Evolutionary conservation across 1,140 invertebrate genomes (phyloP).

Genomic region (Penaeus indicus): DNA sequence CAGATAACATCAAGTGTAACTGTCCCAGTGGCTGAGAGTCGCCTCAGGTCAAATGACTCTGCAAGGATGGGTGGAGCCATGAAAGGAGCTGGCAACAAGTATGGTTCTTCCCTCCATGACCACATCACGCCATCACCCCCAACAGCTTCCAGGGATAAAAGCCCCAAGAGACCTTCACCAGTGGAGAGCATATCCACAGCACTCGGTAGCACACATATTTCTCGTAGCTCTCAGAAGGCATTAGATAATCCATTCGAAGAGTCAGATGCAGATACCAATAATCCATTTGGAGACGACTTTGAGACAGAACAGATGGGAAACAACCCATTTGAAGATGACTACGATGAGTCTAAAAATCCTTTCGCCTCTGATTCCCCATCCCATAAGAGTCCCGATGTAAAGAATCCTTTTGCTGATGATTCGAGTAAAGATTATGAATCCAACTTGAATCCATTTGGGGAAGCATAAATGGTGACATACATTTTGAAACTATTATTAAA

Average conservation of each 20-base stretch:
- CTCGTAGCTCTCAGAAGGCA: background rate
- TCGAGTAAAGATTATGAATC: slow-evolving; percentile 35
- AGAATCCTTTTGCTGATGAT: slow-evolving; percentile 26
- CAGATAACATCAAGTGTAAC: slow-evolving; percentile 31
- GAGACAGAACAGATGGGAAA: slow-evolving; percentile 48
- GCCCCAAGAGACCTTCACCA: background rate
- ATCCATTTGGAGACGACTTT: slow-evolving; percentile 52
- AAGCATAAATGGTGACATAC: background rate
- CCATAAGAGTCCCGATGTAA: slow-evolving; percentile 5
- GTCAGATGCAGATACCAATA: background rate
- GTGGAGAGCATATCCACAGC: slow-evolving; percentile 41
- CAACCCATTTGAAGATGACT: slow-evolving; percentile 50
- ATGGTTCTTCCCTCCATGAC: slow-evolving; percentile 41
- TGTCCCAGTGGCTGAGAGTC: slow-evolving; percentile 26
- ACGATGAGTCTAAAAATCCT: slow-evolving; percentile 56
- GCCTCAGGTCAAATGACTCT: slow-evolving; percentile 16
- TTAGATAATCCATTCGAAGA: slow-evolving; percentile 47
- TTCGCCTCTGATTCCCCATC: slow-evolving; percentile 44
- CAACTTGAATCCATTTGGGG: slow-evolving; percentile 46
- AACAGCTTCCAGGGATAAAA: background rate
- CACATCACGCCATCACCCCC: slow-evolving; percentile 47
- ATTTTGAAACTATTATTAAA: background rate
- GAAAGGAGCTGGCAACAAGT: slow-evolving; percentile 8
- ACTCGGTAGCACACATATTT: slow-evolving; percentile 30
- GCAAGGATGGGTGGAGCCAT: background rate